Base-by-base conservation (phyloP, 2,797 vertebrate genomes). In the Margarornis squamiger region DNA sequence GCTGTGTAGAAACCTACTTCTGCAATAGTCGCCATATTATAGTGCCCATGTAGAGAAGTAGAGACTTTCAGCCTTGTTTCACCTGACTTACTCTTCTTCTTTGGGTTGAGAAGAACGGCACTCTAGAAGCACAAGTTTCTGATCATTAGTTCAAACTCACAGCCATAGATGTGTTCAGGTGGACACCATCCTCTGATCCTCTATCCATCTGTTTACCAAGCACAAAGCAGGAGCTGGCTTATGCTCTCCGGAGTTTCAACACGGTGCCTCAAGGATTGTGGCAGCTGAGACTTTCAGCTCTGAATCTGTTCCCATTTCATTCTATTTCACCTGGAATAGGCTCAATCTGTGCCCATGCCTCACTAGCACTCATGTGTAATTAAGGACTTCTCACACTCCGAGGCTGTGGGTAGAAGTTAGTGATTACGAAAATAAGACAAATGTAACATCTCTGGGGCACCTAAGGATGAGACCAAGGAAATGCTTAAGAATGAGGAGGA, bases 401-500 rank as follows among this genome's bases (percentile, higher is more conserved):
- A 77, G 68, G 21, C 30, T 36, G 54, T 75, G 54, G 66, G 82
- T 54, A 90, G 78, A 90, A 88, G 38, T 72, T 41, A 86, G 72
- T 36, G 23, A 77, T 65, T 65, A 54, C 41, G 59, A 82, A 95
- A 93, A 67, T 88, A 89, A 72, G 34, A 67, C 18, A 61, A 80
- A 88, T 49, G 23, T 80, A 74, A 66, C 21, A 29, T 86, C 23
- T 88, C 46, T 52, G 30, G 54, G 75, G 30, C 61, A 83, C 19
- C 68, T 82, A 77, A 92, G 61, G 84, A 66, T 82, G 38, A 84
- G 57, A 85, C 11, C 26, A 78, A 87, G 61, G 81, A 93, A 87
- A 61, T 43, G 12, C 38, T 51, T 65, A 68, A 83, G 46, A 82
- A n/a, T 59, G 51, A 94, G 89, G 77, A 95, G 88, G 90, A 92